Base-by-base conservation (phyloP, 2,113 vertebrate species). In the Colaptes auratus region DNA sequence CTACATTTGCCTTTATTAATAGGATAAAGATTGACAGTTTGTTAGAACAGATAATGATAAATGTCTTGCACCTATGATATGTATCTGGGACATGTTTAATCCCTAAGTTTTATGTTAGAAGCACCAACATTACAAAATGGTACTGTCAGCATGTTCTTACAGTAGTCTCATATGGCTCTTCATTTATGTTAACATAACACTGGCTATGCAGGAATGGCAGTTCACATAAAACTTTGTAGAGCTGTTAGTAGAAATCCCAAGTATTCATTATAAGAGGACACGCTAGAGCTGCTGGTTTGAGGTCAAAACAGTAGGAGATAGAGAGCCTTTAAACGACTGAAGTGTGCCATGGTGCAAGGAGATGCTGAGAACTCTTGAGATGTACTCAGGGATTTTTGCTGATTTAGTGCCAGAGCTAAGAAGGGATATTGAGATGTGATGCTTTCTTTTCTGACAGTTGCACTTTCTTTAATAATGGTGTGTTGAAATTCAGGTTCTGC, bases 71-170 rank as follows among this genome's bases (percentile, higher is more conserved):
- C 93, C 82, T 24, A 66, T 97, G 86, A 90, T 86, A 53, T 39
- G 44, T 89, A 27, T 88, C 52, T 93, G 76, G 33, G 52, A 86
- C 52, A 63, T 91, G 74, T 93, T 92, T 93, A 95, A 95, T 93
- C 71, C 80, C 64, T 60, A 73, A 92, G 8, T 55, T 93, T 96
- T 28, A 31, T 77, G 89, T 89, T 93, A 94, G 95, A 94, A 60
- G 21, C 9, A 9, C 36, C 33, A 73, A 90, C 6, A n/a, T 58
- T 59, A 46, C 28, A 56, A 96, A 94, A 86, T 81, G 83, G 85
- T 90, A 76, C 71, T 61, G 39, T 69, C n/a, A 50, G 7, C 28
- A 36, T 61, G n/a, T 39, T 78, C 44, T 63, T 80, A 79, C 0
- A 0, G 64, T 70, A 72, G n/a, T 52, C 64, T 80, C 67, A 55